Evolutionary conservation across 2,888 invertebrate genomes (phyloP), one percentile per base, ranked within the genome.

Genomic region (Lasiommata megera): DNA sequence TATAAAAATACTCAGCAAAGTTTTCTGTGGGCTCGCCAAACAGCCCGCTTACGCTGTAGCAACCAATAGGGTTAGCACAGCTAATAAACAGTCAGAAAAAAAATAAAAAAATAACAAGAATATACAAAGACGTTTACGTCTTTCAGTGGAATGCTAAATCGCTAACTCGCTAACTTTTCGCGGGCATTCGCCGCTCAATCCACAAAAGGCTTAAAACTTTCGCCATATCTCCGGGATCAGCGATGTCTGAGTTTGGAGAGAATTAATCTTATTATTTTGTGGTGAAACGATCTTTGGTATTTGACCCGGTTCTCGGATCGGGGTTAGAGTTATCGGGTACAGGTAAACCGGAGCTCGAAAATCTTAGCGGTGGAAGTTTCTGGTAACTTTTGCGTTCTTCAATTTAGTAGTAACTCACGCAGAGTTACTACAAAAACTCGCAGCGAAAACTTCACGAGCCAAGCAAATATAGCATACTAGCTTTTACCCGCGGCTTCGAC

Each of bases 121-220:
- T 53, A 59, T 54, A 31, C 51, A 29, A 34, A 50, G 38, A 52
- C 46, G 44, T 60, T 62, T 61, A 58, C 56, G 62, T 62, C 51
- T 59, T 54, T 41, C 46, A 44, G 23, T 41, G 40, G 31, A 41
- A 52, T 41, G 52, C 41, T 36, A 54, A 54, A 23, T 37, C 34
- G 18, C 31, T 18, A 43, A 56, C 14, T 37, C 11, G 28, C 14
- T 9, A 56, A 56, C 31, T 51, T 56, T 37, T 50, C 37, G 14
- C 51, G 50, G 56, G 50, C 51, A 50, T 46, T 56, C 14, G 53
- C 36, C 29, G 50, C 51, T 37, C 50, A 56, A 60, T 60, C 56
- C 54, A 54, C 56, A 51, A 54, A 62, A 62, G 62, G 62, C 54
- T 62, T 62, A 62, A 57, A 62, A 62, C 60, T 62, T 62, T 47